Evolutionary conservation across 2,113 vertebrate genomes (phyloP).

Genomic region (Hemichromis elongatus): DNA sequence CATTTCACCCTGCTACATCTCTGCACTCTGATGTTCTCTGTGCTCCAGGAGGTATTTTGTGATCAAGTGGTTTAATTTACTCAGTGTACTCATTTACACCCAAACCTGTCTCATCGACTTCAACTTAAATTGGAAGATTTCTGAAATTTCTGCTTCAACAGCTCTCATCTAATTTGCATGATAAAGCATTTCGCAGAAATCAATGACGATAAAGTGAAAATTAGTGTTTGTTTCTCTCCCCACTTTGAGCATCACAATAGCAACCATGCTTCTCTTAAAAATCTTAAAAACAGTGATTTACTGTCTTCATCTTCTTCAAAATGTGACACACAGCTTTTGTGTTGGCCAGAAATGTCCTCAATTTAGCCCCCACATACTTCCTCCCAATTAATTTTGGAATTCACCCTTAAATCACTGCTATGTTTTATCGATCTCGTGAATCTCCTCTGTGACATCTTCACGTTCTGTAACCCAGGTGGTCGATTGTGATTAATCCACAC

Average conservation of each 20-base stretch:
- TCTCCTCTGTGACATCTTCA: neutral
- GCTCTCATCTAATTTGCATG: neutral
- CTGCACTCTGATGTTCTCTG: neutral
- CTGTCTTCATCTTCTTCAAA: neutral
- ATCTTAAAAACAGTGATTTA: neutral
- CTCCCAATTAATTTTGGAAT: neutral
- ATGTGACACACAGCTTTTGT: neutral
- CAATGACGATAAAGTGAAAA: neutral
- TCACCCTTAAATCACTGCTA: neutral
- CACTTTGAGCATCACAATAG: neutral
- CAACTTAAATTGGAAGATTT: neutral
- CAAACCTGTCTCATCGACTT: neutral
- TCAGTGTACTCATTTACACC: neutral
- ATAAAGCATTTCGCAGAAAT: neutral
- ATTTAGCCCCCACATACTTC: neutral
- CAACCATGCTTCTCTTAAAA: neutral
- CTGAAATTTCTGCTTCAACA: neutral
- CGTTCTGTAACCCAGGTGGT: neutral
- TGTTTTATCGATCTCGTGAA: neutral
- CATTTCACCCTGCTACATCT: neutral
- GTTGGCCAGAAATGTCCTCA: neutral
- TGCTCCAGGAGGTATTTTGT: neutral
- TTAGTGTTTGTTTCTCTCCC: neutral
- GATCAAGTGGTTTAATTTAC: slow-evolving; percentile 22
- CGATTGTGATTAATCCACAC: neutral